These are phyloP conservation scores for Lycodopsis pacificus DNA, from an alignment of 2,797 vertebrate genomes.

Conservation along the genomic window DNA sequence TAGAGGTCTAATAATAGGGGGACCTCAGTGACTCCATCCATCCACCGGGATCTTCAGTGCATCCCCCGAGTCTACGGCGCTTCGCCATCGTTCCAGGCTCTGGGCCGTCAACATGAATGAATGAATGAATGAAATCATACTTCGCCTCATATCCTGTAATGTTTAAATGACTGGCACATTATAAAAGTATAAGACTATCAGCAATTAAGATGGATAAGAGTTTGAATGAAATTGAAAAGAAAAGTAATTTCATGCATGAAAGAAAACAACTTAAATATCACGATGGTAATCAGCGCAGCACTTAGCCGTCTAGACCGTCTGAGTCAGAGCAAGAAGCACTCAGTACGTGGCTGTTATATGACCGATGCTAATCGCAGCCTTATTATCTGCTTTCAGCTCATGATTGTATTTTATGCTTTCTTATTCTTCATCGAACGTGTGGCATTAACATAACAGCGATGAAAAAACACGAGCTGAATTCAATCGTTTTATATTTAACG, in stretches of 20 bases:
- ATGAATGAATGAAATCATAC: no score
- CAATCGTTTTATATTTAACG: conserved; percentile 6
- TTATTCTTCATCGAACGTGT: conserved; percentile 18
- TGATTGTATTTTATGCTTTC: conserved; percentile 24
- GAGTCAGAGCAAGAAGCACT: conserved; percentile 23
- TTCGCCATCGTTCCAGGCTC: conserved; percentile 25
- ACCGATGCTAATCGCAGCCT: conserved; percentile 27
- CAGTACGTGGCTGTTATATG: conserved; percentile 23
- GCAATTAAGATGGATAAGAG: neutral
- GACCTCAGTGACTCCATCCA: conserved; percentile 39
- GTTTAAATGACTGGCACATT: neutral
- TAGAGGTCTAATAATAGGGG: conserved; percentile 63
- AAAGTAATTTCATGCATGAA: conserved; percentile 17
- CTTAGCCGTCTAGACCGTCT: conserved; percentile 22
- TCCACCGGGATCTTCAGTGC: conserved; percentile 32
- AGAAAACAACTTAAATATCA: conserved; percentile 13
- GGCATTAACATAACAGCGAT: conserved; percentile 5
- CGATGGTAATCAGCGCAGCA: conserved; percentile 23
- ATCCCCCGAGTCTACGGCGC: conserved; percentile 46
- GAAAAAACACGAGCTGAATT: neutral
- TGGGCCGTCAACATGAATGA: conserved; percentile 42
- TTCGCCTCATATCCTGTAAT: neutral
- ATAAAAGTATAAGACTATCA: neutral
- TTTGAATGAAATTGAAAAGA: conserved; percentile 9
- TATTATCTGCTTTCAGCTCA: conserved; percentile 11